phyloP scores from a whole-genome alignment of 2,113 vertebrate species.

The Xiphophorus couchianus region DNA sequence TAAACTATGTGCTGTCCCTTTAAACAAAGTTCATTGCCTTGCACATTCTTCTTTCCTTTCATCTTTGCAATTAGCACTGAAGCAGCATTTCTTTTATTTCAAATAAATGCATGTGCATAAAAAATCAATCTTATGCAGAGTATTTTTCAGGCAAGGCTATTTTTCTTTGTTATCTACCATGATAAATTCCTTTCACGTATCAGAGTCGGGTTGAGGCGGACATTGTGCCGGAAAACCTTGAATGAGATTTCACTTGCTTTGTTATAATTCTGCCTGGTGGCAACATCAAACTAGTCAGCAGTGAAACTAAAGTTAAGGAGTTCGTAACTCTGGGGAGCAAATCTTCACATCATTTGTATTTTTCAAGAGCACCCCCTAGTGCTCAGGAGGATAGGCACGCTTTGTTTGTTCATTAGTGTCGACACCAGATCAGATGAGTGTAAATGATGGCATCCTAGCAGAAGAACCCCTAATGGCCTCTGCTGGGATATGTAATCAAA shows the following conservation, averaged over 20 bases:
- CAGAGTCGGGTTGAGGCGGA: constrained; percentile 47
- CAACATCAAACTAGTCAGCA: constrained; percentile 1
- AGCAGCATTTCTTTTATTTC: constrained; percentile 80
- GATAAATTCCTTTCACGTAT: constrained; percentile 69
- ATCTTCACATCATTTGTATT: constrained; percentile 18
- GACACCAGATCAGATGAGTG: constrained; percentile 65
- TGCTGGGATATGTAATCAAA: constrained; percentile 76
- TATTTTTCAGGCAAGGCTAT: constrained; percentile 70
- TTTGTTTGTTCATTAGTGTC: constrained; percentile 51
- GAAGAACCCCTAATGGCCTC: constrained; percentile 71
- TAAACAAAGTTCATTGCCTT: constrained; percentile 78
- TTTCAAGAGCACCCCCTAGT: constrained; percentile 71
- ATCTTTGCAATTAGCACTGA: constrained; percentile 81
- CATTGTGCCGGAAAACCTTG: constrained; percentile 67
- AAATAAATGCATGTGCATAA: constrained; percentile 83
- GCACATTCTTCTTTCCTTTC: constrained; percentile 76
- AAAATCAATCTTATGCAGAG: constrained; percentile 76
- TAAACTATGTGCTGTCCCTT: constrained; percentile 59
- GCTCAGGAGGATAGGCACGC: constrained; percentile 51
- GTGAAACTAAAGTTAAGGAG: constrained; percentile 14
- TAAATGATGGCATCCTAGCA: constrained; percentile 66
- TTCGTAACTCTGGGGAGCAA: constrained; percentile 17
- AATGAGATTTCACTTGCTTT: constrained; percentile 53
- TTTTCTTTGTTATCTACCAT: constrained; percentile 81
- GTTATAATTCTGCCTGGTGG: constrained; percentile 26